Evolutionary conservation across 1,140 invertebrate genomes (phyloP).

Genomic region (Portunus trituberculatus): DNA sequence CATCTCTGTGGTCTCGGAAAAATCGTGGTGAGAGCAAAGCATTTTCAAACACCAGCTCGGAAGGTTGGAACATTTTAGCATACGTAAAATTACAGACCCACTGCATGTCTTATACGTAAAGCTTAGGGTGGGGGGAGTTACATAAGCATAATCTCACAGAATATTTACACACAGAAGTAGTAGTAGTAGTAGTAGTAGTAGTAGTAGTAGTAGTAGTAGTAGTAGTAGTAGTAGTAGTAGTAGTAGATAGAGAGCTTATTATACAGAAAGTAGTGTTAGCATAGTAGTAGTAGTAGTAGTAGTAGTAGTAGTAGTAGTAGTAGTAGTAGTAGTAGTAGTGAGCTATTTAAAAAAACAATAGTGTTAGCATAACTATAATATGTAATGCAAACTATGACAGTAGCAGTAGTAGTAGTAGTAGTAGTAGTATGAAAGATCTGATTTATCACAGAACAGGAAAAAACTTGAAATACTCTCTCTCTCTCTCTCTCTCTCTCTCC

Average conservation of each 20-base stretch:
- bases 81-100: too few species aligned
- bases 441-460: too few species aligned
- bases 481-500: too few species aligned
- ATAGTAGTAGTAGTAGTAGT: not conserved
- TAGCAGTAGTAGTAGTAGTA: not conserved
- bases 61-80: too few species aligned
- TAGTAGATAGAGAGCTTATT: not conserved
- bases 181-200: not conserved
- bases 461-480: too few species aligned
- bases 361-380: too few species aligned
- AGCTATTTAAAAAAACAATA: not conserved
- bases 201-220: constrained; percentile 12
- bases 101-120: too few species aligned
- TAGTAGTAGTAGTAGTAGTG: not conserved
- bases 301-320: not conserved
- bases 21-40: too few species aligned
- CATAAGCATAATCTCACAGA: too few species aligned
- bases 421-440: not conserved
- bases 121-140: too few species aligned
- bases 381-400: not conserved
- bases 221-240: constrained; percentile 8
- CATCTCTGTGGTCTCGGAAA: too few species aligned
- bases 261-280: not conserved
- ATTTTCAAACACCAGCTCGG: too few species aligned
- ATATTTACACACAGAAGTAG: not conserved